These are phyloP conservation scores for Alaudala cheleensis DNA, from an alignment of 2,113 vertebrate species.

Conservation along the genomic window DNA sequence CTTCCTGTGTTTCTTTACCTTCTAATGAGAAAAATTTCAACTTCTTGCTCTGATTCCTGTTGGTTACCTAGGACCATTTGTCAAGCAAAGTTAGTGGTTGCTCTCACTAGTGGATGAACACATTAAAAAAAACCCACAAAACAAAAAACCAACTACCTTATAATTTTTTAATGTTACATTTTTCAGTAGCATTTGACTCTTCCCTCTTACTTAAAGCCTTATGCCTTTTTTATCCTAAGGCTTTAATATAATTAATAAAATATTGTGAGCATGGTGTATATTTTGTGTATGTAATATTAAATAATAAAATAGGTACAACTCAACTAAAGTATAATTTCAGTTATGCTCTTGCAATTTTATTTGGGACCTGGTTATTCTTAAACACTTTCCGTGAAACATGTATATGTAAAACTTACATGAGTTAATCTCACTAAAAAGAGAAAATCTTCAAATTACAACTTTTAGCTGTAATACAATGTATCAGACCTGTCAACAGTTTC, in stretches of 20 bases:
- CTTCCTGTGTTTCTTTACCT: background rate
- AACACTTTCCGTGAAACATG: background rate
- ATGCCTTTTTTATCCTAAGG: background rate
- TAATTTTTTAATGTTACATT: background rate
- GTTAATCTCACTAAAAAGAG: background rate
- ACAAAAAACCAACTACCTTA: background rate
- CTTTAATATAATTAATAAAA: background rate
- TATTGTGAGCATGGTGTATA: background rate
- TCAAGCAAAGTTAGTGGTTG: background rate
- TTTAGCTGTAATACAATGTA: background rate
- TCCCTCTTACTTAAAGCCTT: background rate
- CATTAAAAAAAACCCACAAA: background rate
- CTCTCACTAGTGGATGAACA: background rate
- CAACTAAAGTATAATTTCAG: background rate
- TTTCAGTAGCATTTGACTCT: background rate
- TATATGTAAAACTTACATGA: background rate
- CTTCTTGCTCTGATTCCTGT: background rate
- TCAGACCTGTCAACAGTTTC: background rate
- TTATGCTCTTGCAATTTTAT: background rate
- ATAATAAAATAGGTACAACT: background rate
- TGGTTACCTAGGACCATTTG: background rate
- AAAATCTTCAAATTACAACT: background rate
- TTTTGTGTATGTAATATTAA: background rate
- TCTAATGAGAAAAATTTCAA: background rate
- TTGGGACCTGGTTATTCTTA: background rate